Evolutionary conservation across 1,140 invertebrate species (phyloP).

Genomic region (Ylistrum balloti): DNA sequence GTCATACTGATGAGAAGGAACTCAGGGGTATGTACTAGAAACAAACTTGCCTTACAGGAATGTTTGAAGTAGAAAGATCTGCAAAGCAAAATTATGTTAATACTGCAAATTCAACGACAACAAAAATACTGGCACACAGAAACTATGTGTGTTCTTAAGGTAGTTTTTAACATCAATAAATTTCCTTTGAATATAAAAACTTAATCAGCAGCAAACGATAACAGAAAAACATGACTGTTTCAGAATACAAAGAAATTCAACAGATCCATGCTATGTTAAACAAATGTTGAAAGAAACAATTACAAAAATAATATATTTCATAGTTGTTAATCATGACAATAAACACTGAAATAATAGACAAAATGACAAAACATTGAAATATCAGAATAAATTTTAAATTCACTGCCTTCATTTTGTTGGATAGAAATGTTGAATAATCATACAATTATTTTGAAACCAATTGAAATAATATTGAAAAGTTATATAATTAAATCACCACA

Average conservation of each 20-base stretch:
- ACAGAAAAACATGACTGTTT: neutral
- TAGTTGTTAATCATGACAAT: neutral
- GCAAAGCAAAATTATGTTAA: no score
- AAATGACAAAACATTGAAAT: neutral
- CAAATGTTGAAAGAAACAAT: neutral
- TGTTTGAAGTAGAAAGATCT: no score
- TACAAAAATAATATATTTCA: neutral
- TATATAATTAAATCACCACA: neutral
- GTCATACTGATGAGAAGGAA: no score
- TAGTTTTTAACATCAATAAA: no score
- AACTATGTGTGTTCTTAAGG: no score
- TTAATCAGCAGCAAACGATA: neutral
- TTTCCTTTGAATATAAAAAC: no score
- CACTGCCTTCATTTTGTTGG: no score
- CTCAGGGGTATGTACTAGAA: no score
- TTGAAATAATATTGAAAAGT: neutral
- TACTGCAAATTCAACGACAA: no score
- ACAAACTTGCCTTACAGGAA: no score
- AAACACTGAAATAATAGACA: neutral
- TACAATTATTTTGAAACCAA: neutral
- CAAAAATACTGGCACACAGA: no score
- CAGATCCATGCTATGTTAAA: neutral
- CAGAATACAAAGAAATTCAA: neutral
- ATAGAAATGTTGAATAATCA: no score
- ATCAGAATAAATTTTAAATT: neutral